Conservation (phyloP, 1,140 invertebrate species). For the Bombus ignitus region DNA sequence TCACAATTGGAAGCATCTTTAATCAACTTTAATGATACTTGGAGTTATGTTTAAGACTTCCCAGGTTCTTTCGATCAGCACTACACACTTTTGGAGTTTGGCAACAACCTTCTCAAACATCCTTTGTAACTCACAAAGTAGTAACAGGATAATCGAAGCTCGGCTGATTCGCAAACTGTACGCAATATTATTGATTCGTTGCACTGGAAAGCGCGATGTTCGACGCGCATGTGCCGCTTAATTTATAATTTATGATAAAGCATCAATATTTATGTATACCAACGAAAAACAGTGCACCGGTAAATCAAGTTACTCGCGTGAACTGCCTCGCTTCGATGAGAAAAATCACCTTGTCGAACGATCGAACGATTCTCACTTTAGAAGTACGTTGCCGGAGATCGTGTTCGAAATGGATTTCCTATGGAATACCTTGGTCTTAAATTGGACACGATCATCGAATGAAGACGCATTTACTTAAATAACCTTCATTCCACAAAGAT, state of each 20-base stretch:
- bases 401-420: not conserved
- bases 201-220: constrained; percentile 10
- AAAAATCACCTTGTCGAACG: not conserved
- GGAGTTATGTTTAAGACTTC: not conserved
- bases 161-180: not conserved
- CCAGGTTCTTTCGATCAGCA: not conserved
- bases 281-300: not conserved
- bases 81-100: not conserved
- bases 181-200: constrained; percentile 31
- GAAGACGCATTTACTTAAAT: too few relatives aligned
- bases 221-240: constrained; percentile 9
- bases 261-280: constrained; percentile 36
- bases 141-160: not conserved
- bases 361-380: not conserved
- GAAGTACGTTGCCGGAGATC: not conserved
- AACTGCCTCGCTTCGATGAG: not conserved
- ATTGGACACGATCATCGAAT: too few relatives aligned
- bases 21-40: too few relatives aligned
- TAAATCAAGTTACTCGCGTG: not conserved
- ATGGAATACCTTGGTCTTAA: not conserved
- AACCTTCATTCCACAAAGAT: too few relatives aligned
- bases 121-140: not conserved
- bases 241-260: constrained; percentile 41
- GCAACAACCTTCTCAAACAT: not conserved
- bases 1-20: too few relatives aligned